A percentile compares a stretch with the other conserved stretches of the same genome.
phyloP scores from a whole-genome alignment of 2,113 vertebrate genomes.

The Plestiodon gilberti region DNA sequence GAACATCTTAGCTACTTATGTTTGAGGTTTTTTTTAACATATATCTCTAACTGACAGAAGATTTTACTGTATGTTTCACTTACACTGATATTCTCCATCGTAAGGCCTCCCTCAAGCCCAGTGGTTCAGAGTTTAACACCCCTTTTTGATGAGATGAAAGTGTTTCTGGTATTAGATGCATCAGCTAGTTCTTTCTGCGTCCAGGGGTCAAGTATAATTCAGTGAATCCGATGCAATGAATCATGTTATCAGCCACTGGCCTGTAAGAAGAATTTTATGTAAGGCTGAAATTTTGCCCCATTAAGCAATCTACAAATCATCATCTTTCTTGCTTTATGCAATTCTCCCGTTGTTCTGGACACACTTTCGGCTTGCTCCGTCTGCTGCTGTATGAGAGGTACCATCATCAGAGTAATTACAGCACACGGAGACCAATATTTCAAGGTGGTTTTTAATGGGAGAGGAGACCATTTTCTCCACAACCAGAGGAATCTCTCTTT shows the following conservation, averaged over 20 bases:
- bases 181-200: not conserved
- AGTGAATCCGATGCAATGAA: slow-evolving; percentile 27
- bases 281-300: not conserved
- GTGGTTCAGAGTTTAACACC: not conserved
- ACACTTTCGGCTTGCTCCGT: not conserved
- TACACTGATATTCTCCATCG: no score
- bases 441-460: not conserved
- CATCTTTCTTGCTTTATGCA: not conserved
- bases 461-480: not conserved
- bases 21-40: not conserved
- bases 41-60: not conserved
- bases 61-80: not conserved
- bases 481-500: not conserved
- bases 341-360: not conserved
- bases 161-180: fast-evolving
- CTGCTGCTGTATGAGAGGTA: not conserved
- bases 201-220: not conserved
- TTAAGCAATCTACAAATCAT: not conserved
- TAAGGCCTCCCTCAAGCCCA: fast-evolving
- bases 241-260: not conserved
- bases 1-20: not conserved
- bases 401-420: not conserved
- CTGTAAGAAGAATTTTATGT: not conserved
- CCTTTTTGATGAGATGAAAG: fast-evolving
- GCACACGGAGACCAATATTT: not conserved